Evolutionary conservation across 2,888 invertebrate genomes (phyloP).

Genomic region (Andrena bucephala): DNA sequence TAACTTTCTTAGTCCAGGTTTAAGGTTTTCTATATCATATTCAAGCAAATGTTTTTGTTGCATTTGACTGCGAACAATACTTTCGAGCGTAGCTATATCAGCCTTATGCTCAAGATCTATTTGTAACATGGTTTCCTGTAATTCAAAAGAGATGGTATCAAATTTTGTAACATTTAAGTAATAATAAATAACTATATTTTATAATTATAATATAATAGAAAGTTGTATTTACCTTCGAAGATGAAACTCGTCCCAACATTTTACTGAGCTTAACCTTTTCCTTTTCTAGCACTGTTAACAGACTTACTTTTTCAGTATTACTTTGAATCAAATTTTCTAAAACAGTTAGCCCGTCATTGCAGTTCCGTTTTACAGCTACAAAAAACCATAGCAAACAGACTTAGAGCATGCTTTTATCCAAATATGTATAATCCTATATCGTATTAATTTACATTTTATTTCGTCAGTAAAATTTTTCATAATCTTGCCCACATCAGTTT

Average conservation of each 20-base stretch:
- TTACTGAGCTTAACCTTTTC: conserved; percentile 86
- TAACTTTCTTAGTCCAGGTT: conserved; percentile 82
- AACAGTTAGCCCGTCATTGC: conserved; percentile 81
- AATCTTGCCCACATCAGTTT: conserved; percentile 85
- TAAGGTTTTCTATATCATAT: conserved; percentile 74
- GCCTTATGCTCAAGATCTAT: conserved; percentile 78
- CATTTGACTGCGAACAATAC: conserved; percentile 82
- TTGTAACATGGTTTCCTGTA: conserved; percentile 76
- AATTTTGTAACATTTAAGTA: conserved; percentile 13
- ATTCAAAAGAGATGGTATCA: conserved; percentile 16
- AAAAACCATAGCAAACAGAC: conserved; percentile 9
- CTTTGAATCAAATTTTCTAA: conserved; percentile 85
- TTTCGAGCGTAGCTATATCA: conserved; percentile 84
- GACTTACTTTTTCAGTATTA: conserved; percentile 87
- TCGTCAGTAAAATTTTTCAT: conserved; percentile 85
- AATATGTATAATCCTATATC: conserved; percentile 7
- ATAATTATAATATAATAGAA: conserved; percentile 12
- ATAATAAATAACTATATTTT: conserved; percentile 6
- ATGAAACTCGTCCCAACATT: conserved; percentile 77
- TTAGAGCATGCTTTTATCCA: background rate
- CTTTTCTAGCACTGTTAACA: conserved; percentile 86
- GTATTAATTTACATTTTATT: conserved; percentile 82
- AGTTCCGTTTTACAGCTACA: conserved; percentile 80
- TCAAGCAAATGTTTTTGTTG: conserved; percentile 77
- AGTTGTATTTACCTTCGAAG: conserved; percentile 71